Percentiles rank a stretch among this genome's conserved stretches.
These are phyloP conservation scores for Crossaster papposus DNA, from an alignment of 53 echinoderm and acorn worm species.

Conservation along the genomic window DNA sequence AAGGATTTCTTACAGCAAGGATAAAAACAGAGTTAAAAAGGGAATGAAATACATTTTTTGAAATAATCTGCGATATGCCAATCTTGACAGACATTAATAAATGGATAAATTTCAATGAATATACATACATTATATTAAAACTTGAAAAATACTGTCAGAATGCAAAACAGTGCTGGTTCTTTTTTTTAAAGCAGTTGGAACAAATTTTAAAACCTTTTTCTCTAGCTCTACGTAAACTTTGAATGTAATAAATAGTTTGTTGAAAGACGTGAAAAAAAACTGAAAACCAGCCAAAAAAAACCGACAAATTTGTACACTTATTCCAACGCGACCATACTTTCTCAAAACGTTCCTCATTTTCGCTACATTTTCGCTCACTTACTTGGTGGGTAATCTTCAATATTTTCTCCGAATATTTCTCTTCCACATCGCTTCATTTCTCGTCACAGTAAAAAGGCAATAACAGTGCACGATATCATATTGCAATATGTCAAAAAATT, in stretches of 20 bases:
- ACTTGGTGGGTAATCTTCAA: conserved; percentile 49
- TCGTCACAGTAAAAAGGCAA: conserved; percentile 34
- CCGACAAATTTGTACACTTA: conserved; percentile 3
- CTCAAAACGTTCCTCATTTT: not conserved
- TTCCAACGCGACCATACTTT: not conserved
- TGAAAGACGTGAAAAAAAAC: conserved; percentile 59
- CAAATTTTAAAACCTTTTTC: not conserved
- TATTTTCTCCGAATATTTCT: not conserved
- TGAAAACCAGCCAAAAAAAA: conserved; percentile 3
- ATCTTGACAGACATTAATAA: not conserved
- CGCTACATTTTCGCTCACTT: not conserved
- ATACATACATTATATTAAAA: conserved; percentile 10
- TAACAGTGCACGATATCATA: conserved; percentile 36
- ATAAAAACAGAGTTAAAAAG: not conserved
- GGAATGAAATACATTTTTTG: not conserved
- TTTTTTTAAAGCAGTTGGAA: not conserved
- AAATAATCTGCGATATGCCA: not conserved
- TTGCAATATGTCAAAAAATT: conserved; percentile 35
- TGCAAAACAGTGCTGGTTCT: not conserved
- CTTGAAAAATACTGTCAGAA: not conserved
- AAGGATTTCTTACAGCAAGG: not conserved
- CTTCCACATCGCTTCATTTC: not conserved
- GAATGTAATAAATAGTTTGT: conserved; percentile 6
- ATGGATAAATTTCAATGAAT: conserved; percentile 17
- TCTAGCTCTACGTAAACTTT: not conserved